Percentiles rank a stretch among this genome's conserved stretches.
These are phyloP conservation scores for Apocheima hispidaria DNA, from an alignment of 2,888 invertebrate genomes.

Conservation along the genomic window DNA sequence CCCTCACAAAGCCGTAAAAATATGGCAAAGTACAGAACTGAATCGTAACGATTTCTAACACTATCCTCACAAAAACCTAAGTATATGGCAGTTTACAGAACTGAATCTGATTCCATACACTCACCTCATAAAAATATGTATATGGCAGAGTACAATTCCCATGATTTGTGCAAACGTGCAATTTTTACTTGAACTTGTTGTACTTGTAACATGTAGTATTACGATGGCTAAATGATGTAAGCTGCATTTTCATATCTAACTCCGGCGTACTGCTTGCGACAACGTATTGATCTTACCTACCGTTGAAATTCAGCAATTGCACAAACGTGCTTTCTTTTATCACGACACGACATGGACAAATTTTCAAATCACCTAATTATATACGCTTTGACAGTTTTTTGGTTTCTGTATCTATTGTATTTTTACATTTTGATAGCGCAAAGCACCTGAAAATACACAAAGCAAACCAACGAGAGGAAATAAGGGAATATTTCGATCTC, in stretches of 20 bases:
- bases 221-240: conserved; percentile 7
- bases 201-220: background rate
- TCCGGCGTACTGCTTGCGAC: conserved; percentile 19
- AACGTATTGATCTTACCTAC: conserved; percentile 30
- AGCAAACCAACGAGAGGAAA: too few relatives aligned
- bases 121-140: background rate
- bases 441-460: too few relatives aligned
- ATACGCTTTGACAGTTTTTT: too few relatives aligned
- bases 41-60: too few relatives aligned
- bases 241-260: conserved; percentile 27
- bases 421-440: too few relatives aligned
- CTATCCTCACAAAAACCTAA: too few relatives aligned
- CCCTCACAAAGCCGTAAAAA: too few relatives aligned
- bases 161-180: background rate
- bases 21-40: too few relatives aligned
- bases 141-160: background rate
- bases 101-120: too few relatives aligned
- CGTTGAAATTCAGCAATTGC: conserved; percentile 21
- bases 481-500: too few relatives aligned
- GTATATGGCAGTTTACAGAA: too few relatives aligned
- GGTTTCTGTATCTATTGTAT: too few relatives aligned
- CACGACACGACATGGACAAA: conserved; percentile 1
- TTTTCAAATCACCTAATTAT: background rate
- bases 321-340: background rate
- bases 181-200: background rate